Conservation (phyloP, 2,113 vertebrate genomes). For the Podarcis cretensis region DNA sequence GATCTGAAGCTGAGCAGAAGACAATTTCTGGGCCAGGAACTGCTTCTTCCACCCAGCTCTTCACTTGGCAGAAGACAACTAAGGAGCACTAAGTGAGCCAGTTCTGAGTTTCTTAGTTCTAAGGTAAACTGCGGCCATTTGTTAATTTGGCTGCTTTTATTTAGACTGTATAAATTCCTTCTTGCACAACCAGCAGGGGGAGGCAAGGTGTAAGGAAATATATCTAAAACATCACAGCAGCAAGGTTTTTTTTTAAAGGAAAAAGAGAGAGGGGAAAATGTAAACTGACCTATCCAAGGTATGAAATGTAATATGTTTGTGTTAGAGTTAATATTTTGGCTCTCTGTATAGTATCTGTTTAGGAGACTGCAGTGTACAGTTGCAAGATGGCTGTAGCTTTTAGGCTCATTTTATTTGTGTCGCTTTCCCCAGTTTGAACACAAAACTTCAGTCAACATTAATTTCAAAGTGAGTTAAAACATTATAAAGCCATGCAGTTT, state of each 20-base stretch:
- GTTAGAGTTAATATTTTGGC: conserved; percentile 39
- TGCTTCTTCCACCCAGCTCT: not conserved
- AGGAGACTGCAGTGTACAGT: conserved; percentile 32
- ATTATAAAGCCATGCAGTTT: conserved; percentile 45
- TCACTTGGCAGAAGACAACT: too few relatives aligned
- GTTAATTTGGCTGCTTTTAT: not conserved
- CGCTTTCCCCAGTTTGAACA: conserved; percentile 23
- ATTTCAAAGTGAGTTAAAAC: conserved; percentile 45
- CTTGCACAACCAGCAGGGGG: conserved; percentile 93
- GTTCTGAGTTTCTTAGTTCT: not conserved
- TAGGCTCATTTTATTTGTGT: conserved; percentile 16
- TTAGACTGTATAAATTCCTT: conserved; percentile 47
- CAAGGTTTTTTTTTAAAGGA: not conserved
- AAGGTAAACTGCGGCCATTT: not conserved
- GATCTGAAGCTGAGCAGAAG: not conserved
- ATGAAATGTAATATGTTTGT: conserved; percentile 23
- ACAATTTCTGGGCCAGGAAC: not conserved
- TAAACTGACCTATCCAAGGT: conserved; percentile 12
- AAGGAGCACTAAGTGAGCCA: not conserved
- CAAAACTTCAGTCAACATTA: conserved; percentile 35
- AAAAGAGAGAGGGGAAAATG: not conserved
- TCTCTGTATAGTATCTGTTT: conserved; percentile 26
- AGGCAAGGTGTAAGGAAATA: conserved; percentile 94
- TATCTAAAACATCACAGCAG: conserved; percentile 58
- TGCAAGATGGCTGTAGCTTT: conserved; percentile 30